These are phyloP conservation scores for Panurus biarmicus DNA, from an alignment of 2,113 vertebrate species.

Conservation along the genomic window DNA sequence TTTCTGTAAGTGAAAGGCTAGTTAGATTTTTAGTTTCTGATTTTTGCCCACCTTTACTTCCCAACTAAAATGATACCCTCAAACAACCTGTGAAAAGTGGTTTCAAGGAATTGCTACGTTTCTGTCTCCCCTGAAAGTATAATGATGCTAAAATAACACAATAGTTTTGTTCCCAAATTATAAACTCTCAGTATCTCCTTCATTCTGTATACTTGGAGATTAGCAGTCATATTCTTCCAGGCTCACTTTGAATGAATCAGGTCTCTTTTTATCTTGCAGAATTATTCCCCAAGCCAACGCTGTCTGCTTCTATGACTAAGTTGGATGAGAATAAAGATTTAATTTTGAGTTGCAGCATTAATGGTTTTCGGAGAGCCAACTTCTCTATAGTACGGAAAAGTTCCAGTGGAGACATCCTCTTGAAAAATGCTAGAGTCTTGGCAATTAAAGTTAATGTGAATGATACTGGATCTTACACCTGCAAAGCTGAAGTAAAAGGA, in stretches of 20 bases:
- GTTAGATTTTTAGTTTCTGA: not conserved
- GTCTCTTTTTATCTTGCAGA: conserved; percentile 46
- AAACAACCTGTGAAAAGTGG: not conserved
- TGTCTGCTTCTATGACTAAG: not conserved
- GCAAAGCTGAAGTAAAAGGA: conserved; percentile 53
- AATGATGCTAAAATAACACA: not conserved
- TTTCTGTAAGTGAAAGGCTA: not conserved
- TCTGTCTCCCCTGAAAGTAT: not conserved
- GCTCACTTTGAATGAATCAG: not conserved
- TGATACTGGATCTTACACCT: conserved; percentile 51
- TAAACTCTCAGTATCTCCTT: not conserved
- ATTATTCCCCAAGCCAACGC: conserved; percentile 42
- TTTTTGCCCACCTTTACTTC: not conserved
- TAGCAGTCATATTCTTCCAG: not conserved
- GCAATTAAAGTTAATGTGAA: not conserved
- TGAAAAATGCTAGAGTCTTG: not conserved
- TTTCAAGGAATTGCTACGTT: not conserved
- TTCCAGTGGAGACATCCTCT: not conserved
- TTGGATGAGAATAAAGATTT: conserved; percentile 43
- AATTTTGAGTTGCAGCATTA: conserved; percentile 7
- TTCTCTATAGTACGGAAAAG: conserved; percentile 25
- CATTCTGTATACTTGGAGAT: not conserved
- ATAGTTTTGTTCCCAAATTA: not conserved
- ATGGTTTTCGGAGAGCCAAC: not conserved
- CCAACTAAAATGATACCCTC: not conserved